Evolutionary conservation across 1,140 invertebrate genomes (phyloP), one percentile per base, ranked within the genome.

Genomic region (Nixonia krombeini): DNA sequence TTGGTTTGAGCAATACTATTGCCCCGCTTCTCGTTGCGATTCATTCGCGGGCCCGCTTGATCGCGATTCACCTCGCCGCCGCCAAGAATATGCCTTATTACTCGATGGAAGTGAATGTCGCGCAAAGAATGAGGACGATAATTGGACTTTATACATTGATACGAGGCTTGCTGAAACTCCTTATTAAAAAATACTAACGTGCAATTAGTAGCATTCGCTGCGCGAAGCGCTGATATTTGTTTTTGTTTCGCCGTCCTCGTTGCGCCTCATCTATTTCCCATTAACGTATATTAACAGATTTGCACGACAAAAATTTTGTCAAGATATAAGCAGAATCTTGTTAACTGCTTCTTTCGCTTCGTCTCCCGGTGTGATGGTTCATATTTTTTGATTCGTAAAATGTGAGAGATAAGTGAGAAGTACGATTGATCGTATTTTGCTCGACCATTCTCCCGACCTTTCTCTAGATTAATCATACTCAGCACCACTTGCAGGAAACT

Each of bases 31-130:
- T 52, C 41, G 2, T 15, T 13, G n/a, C n/a, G 38, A 28, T 44
- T 51, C 46, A 50, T 59, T 50, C 47, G 51, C 26, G 28, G 8
- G 4, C 40, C 28, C 26, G 37, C 12, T 57, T 58, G 44, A 42
- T 50, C 38, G 55, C 18, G 44, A 58, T 58, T 42, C 55, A 58
- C 33, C 15, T 1, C 7, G 37, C 37, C 29, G 17, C 25, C 28
- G 29, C 18, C 38, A 45, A 51, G 35, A 51, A 59, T 59, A 45
- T 45, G 47, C 40, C 56, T 59, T 59, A 59, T 51, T 59, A 58
- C 38, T 58, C 46, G 56, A 59, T 59, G 29, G 51, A 59, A 59
- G 21, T 37, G 40, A 59, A 51, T 42, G 46, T 26, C 21, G 28
- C 38, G 41, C 25, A 31, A 51, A 45, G 47, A 49, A 25, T 13